Conservation (phyloP, 2,797 vertebrate species). For the Myotis pilosus region DNA sequence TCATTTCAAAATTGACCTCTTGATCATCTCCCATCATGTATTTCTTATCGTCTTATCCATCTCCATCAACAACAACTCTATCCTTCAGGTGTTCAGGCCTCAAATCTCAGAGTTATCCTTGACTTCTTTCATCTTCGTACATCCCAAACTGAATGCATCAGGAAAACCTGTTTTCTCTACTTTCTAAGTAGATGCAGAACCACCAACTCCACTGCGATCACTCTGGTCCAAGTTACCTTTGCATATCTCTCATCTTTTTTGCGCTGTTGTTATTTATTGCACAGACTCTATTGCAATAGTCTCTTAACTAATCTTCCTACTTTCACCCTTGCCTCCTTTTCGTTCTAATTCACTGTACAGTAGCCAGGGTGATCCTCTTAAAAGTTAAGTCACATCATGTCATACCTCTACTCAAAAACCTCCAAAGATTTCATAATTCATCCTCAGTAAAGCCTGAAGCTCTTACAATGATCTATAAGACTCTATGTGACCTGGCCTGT, state of each 20-base stretch:
- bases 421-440: background rate
- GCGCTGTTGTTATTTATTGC: background rate
- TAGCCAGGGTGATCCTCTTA: background rate
- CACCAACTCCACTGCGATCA: background rate
- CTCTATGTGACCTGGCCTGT: background rate
- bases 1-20: conserved; percentile 11
- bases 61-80: background rate
- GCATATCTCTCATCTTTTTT: background rate
- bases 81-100: background rate
- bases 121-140: background rate
- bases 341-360: background rate
- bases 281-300: background rate
- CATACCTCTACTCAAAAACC: background rate
- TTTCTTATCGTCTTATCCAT: background rate
- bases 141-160: background rate
- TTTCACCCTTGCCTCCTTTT: conserved; percentile 37
- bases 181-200: background rate
- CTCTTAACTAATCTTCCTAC: conserved; percentile 10
- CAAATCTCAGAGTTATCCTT: background rate
- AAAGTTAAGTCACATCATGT: background rate
- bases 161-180: background rate
- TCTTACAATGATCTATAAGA: background rate
- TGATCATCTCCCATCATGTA: background rate
- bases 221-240: background rate
- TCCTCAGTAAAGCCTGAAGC: background rate